Evolutionary conservation across 2,888 invertebrate species (phyloP).

Genomic region (Macrosiphum euphorbiae): DNA sequence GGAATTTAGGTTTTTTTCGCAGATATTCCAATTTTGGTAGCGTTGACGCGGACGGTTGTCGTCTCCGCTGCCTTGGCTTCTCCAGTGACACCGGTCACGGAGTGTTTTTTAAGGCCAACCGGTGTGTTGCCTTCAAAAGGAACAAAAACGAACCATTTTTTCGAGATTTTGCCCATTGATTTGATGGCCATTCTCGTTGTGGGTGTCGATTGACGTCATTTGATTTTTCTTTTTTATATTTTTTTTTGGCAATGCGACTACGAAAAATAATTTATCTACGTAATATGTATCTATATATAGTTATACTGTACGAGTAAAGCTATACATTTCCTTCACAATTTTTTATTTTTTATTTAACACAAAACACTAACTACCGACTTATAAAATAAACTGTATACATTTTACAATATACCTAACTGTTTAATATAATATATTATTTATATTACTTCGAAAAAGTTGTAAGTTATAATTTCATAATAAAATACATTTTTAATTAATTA

Average conservation of each 20-base stretch:
- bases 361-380: not conserved
- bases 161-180: too few relatives aligned
- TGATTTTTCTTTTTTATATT: not conserved
- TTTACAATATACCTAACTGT: too few relatives aligned
- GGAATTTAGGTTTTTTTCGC: not conserved
- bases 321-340: not conserved
- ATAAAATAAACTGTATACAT: not conserved
- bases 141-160: not conserved
- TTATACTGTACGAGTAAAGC: not conserved
- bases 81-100: not conserved
- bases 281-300: too few relatives aligned
- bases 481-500: too few relatives aligned
- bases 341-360: slow-evolving; percentile 10
- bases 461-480: too few relatives aligned
- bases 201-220: not conserved
- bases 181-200: not conserved
- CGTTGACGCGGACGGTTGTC: not conserved
- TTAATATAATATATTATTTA: too few relatives aligned
- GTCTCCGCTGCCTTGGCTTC: not conserved
- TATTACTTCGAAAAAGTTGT: too few relatives aligned
- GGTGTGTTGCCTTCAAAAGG: not conserved
- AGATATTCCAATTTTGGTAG: not conserved
- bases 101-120: not conserved
- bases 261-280: too few relatives aligned
- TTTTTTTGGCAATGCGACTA: not conserved